A percentile compares a stretch with the other conserved stretches of the same genome.
Evolutionary conservation across 2,888 invertebrate species (phyloP).

Genomic region (Sarcophaga subvicina): DNA sequence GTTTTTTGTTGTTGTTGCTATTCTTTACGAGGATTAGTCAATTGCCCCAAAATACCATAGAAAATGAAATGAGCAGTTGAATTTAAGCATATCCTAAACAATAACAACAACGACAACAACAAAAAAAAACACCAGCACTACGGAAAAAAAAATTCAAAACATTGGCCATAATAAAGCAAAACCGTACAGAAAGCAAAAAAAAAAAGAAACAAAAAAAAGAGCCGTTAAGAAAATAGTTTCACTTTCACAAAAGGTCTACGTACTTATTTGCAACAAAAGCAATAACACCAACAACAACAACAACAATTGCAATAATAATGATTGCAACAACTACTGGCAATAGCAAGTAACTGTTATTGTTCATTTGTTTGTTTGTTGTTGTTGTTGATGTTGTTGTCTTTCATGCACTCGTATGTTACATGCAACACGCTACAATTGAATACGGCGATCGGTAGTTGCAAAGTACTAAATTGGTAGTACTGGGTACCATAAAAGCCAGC

Average conservation of each 20-base stretch:
- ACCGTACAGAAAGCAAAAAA: too few relatives aligned
- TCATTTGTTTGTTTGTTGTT: background rate
- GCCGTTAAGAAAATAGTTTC: slow-evolving; percentile 74
- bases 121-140: background rate
- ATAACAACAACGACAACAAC: slow-evolving; percentile 17
- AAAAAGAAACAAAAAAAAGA: slow-evolving; percentile 25
- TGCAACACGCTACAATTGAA: slow-evolving; percentile 62
- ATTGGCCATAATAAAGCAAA: slow-evolving; percentile 58
- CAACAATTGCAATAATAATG: slow-evolving; percentile 47
- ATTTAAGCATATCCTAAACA: slow-evolving; percentile 32
- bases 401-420: slow-evolving; percentile 55
- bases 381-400: background rate
- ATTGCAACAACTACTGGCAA: slow-evolving; percentile 61
- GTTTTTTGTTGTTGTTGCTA: slow-evolving; percentile 36
- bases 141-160: slow-evolving; percentile 46
- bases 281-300: slow-evolving; percentile 70
- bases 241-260: slow-evolving; percentile 80
- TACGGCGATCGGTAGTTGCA: slow-evolving; percentile 59
- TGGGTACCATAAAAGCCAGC: background rate
- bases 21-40: slow-evolving; percentile 55
- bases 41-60: slow-evolving; percentile 34
- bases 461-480: slow-evolving; percentile 65
- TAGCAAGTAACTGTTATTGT: slow-evolving; percentile 63
- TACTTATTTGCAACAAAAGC: slow-evolving; percentile 64
- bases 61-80: slow-evolving; percentile 13